A percentile compares a stretch with the other conserved stretches of the same genome.
Evolutionary conservation across 2,113 vertebrate genomes (phyloP).

Genomic region (Egretta garzetta): DNA sequence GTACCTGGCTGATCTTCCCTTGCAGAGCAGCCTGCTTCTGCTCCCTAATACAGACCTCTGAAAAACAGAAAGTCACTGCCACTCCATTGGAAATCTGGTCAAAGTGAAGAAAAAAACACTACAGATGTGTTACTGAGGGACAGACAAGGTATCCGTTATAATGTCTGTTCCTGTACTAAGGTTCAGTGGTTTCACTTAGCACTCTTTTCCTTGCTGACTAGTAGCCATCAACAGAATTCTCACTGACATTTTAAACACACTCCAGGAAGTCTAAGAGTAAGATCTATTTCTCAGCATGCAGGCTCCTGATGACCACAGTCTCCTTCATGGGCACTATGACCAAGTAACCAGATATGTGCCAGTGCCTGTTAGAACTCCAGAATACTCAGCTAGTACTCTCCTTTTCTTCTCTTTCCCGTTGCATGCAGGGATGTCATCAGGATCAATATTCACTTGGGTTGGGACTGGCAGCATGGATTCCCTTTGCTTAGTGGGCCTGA

Average conservation of each 20-base stretch:
- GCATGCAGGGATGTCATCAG: not conserved
- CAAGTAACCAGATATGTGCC: not conserved
- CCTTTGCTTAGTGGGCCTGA: not conserved
- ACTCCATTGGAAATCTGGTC: not conserved
- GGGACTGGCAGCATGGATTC: not conserved
- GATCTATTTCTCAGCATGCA: not conserved
- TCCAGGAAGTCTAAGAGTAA: not conserved
- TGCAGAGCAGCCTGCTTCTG: not conserved
- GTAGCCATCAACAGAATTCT: not conserved
- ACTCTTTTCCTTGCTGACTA: not conserved
- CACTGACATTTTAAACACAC: not conserved
- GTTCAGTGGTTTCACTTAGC: not conserved
- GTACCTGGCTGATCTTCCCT: not conserved
- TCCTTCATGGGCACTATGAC: not conserved
- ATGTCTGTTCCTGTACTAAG: not conserved
- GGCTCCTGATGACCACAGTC: not conserved
- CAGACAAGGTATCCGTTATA: not conserved
- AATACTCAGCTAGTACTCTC: not conserved
- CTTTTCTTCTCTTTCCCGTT: not conserved
- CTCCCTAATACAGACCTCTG: not conserved
- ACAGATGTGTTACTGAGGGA: not conserved
- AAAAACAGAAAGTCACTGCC: not conserved
- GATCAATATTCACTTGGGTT: not conserved
- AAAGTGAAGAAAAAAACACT: not conserved
- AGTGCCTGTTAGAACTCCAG: not conserved